Percentiles rank a stretch among this genome's conserved stretches.
Conservation (phyloP, 2,888 invertebrate species). For the Cephus sareptanus region DNA sequence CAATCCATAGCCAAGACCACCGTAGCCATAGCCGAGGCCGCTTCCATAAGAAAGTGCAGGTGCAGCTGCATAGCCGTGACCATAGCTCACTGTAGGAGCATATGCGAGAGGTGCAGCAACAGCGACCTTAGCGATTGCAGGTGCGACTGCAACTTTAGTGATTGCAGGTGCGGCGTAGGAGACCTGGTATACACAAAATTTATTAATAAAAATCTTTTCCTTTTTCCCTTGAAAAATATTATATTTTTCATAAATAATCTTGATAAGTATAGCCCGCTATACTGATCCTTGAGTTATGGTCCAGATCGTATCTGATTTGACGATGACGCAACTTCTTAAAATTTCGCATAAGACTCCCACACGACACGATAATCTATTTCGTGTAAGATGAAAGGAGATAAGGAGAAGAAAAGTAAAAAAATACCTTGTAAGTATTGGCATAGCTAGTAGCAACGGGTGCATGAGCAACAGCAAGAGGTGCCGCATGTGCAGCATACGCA, state of each 20-base stretch:
- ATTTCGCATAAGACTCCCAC: no score
- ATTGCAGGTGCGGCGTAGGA: conserved; percentile 43
- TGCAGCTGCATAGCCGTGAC: conserved; percentile 28
- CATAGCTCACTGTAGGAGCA: conserved; percentile 34
- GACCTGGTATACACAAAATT: conserved; percentile 22
- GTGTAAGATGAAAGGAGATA: no score
- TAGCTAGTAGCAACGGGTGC: conserved; percentile 53
- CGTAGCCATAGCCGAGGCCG: conserved; percentile 49
- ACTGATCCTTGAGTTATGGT: no score
- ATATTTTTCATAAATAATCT: no score
- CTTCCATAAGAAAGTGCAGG: conserved; percentile 23
- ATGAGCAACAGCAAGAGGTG: conserved; percentile 26
- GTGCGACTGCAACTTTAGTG: conserved; percentile 36
- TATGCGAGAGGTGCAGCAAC: conserved; percentile 42
- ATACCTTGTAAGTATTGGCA: conserved; percentile 57
- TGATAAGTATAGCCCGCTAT: no score
- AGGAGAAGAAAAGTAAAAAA: not conserved
- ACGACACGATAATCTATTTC: no score
- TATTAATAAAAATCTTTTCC: no score
- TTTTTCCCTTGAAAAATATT: no score
- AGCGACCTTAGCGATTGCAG: conserved; percentile 37
- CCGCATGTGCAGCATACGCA: conserved; percentile 28
- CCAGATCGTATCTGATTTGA: no score
- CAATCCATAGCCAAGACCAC: conserved; percentile 39
- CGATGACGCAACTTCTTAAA: no score